Evolutionary conservation across 2,888 invertebrate genomes (phyloP), one percentile per base, ranked within the genome.

Genomic region (Tolmerus cingulatus): DNA sequence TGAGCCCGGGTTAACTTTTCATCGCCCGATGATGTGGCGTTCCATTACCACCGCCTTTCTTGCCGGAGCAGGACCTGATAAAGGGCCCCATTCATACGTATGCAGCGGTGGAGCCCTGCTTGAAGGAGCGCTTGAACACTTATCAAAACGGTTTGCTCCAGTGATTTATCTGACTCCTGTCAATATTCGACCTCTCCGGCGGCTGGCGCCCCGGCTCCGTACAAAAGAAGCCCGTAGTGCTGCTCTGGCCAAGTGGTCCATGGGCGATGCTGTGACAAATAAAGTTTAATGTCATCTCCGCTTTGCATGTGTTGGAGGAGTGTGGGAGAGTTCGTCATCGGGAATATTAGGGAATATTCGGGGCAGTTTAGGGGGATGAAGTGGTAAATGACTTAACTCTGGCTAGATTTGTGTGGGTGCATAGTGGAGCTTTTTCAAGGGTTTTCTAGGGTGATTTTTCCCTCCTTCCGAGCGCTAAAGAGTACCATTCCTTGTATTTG

Each of bases 91-190:
- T 66, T 66, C 40, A 66, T 85, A 19, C 23, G 66, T 23, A 27
- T 66, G 66, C 66, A 66, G 66, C 23, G 66, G 66, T 19, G 37
- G 30, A 5, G 30, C 27, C 16, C 74, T 46, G 30, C 30, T 27
- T 43, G 27, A 85, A 74, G 74, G 74, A 46, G 46, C 23, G 74
- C 74, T 85, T 66, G 66, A 66, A 85, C 74, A 85, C 74, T 85
- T 85, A 85, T 85, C 85, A 85, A 85, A 74, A 74, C 16, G 74
- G 85, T 85, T 85, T 85, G 46, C 85, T 74, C 43, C 85, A 74
- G 85, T 85, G 74, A 85, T 85, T 85, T 85, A 85, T 85, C 85
- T 74, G 74, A 74, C 85, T 85, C 85, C 85, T 74, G 85, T 85
- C 85, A 85, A 85, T 85, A 85, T 74, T 43, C 40, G 74, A 82